Base-by-base conservation (phyloP, 1,140 invertebrate species). In the Proales similis region DNA sequence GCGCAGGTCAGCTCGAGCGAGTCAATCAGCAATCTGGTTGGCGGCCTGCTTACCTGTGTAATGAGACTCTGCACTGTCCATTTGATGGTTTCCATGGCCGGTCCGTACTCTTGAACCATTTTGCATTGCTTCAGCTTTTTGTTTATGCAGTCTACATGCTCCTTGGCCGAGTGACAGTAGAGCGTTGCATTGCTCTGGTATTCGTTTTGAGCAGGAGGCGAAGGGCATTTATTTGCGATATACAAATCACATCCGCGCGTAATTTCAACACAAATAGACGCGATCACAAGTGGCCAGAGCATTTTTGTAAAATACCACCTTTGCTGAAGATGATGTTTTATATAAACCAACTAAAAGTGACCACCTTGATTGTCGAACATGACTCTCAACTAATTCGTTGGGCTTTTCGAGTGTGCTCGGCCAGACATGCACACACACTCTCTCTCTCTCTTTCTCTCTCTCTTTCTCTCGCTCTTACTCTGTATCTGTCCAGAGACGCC, bases 71-170 rank as follows among this genome's bases (percentile, higher is more conserved):
- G 39, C 3, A 57, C 51, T 42, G 39, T 57, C 33, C 33, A 42
- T 57, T 57, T 57, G 3, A 57, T 57, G 19, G 51, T 57, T 19
- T 57, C 57, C 39, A 61, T 46, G 14, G 57, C 57, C 3, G 57
- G 57, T 7, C 57, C 57, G 26, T 38, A 61, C 19, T 61, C 57
- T 46, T 61, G 57, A 20, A 61, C 39, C 20, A 36, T 29, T 32
- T 45, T 61, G 26, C 57, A 61, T 19, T 22, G 32, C 36, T 61
- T 19, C 14, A 61, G 17, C 24, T 45, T 45, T 33, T 45, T 61
- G 26, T 61, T 61, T 6, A 61, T 45, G 36, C 57, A 61, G 24
- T 61, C 57, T n/a, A 61, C 42, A 46, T 61, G 57, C 14, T 45
- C 39, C 17, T 61, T 45, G 19, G 57, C 57, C n/a, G 27, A 42